These are phyloP conservation scores for Furnarius figulus DNA, from an alignment of 2,113 vertebrate genomes.

Conservation along the genomic window DNA sequence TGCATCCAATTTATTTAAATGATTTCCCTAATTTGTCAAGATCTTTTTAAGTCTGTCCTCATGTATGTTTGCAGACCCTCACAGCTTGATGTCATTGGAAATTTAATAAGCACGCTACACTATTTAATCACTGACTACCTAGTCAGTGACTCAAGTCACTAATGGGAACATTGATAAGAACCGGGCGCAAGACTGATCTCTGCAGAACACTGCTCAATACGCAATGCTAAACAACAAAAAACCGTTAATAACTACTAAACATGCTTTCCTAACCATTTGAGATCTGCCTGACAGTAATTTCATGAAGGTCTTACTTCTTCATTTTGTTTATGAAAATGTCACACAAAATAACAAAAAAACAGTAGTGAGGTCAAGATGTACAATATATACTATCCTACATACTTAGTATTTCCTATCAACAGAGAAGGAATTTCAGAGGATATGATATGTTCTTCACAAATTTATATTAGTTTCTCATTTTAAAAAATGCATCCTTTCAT, in stretches of 20 bases:
- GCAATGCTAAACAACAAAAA: not conserved
- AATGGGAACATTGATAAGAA: constrained; percentile 62
- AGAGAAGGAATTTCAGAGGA: not conserved
- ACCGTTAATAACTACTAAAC: not conserved
- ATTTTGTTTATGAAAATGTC: not conserved
- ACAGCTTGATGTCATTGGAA: constrained; percentile 61
- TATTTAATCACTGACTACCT: constrained; percentile 64
- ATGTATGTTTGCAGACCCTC: constrained; percentile 51
- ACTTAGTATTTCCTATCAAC: not conserved
- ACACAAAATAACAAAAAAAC: not conserved
- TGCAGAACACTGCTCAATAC: constrained; percentile 13
- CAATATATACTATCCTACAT: not conserved
- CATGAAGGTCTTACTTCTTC: not conserved
- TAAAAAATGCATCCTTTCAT: not conserved
- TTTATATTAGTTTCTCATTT: not conserved
- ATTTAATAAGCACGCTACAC: constrained; percentile 52
- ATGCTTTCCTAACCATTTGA: not conserved
- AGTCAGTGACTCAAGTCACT: constrained; percentile 44
- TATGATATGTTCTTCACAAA: not conserved
- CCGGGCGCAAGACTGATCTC: constrained; percentile 23
- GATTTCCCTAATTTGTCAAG: constrained; percentile 26
- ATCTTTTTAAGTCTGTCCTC: constrained; percentile 20
- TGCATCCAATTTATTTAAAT: constrained; percentile 45
- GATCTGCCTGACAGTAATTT: not conserved
- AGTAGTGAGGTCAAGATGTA: not conserved